Evolutionary conservation across 2,888 invertebrate genomes (phyloP), one percentile per base, ranked within the genome.

Genomic region (Macrophya annulata): DNA sequence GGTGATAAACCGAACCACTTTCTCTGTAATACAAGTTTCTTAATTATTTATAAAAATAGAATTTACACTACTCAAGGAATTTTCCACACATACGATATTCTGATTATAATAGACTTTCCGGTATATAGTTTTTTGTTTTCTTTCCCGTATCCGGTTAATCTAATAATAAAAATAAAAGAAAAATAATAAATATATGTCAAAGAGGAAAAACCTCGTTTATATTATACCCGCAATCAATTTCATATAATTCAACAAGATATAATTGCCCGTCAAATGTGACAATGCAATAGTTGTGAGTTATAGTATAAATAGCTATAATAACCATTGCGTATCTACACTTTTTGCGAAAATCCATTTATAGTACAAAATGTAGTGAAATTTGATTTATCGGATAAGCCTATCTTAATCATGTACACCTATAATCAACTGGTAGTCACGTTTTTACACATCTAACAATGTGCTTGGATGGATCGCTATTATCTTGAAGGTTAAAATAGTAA

Each of bases 401-500:
- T 25, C 25, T 31, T 3, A 31, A 21, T 55, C 55, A 9, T 25
- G 62, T 8, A 62, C 17, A 62, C 12, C 21, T 25, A 62, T 62
- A 25, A 62, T 62, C 62, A 12, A 21, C 1, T 25, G 10, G 25
- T 62, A 9, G 25, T 25, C 10, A 25, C 10, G 62, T n/a, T 62
- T 25, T 62, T 62, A 4, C 25, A 25, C 62, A n/a, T 12, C 62
- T 37, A 37, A 12, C 37, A 37, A 68, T 68, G 25, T 68, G 25
- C 68, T 10, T 68, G 12, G 37, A 55, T 45, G 17, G 4, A 74
- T 74, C 45, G 45, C 45, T 5, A 45, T 74, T 74, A 74, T 74
- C 25, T 21, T 12, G 74, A 45, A 74, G 74, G 74, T 74, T 45
- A 45, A 62, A 55, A 79, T 55, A 31, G 25, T 40, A 79, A 79